These are phyloP conservation scores for Bombyx mandarina DNA, from an alignment of 1,140 invertebrate species.

Conservation along the genomic window DNA sequence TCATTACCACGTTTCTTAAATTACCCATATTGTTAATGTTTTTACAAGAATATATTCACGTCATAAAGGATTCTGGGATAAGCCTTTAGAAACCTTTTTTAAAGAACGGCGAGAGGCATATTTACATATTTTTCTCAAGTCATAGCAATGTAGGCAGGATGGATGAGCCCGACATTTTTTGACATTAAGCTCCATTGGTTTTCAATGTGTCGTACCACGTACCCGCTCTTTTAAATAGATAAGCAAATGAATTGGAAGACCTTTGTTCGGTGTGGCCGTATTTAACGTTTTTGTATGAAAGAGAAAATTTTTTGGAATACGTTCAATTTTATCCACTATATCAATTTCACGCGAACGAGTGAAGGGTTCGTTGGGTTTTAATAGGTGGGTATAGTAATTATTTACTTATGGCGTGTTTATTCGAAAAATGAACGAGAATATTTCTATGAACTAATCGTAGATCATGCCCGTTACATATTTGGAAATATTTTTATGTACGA, in stretches of 20 bases:
- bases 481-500: too few species aligned
- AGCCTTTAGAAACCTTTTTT: not conserved
- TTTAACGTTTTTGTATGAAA: constrained; percentile 17
- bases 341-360: not conserved
- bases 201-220: constrained; percentile 52
- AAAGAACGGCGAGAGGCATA: constrained; percentile 22
- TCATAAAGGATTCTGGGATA: constrained; percentile 7
- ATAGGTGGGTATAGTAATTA: too few species aligned
- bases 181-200: constrained; percentile 64
- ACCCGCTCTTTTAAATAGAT: constrained; percentile 64
- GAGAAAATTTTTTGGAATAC: constrained; percentile 17
- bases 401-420: too few species aligned
- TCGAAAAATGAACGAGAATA: not conserved
- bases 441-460: not conserved
- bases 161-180: constrained; percentile 57
- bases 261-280: constrained; percentile 29
- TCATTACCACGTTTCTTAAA: too few species aligned
- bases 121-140: constrained; percentile 50
- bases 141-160: constrained; percentile 35
- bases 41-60: not conserved
- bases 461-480: not conserved
- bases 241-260: constrained; percentile 66
- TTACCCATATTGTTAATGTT: too few species aligned
- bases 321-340: not conserved
- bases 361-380: constrained; percentile 1